Percentiles rank a stretch among this genome's conserved stretches.
phyloP scores from a whole-genome alignment of 2,888 invertebrate genomes.

The Cosmopolites sordidus region DNA sequence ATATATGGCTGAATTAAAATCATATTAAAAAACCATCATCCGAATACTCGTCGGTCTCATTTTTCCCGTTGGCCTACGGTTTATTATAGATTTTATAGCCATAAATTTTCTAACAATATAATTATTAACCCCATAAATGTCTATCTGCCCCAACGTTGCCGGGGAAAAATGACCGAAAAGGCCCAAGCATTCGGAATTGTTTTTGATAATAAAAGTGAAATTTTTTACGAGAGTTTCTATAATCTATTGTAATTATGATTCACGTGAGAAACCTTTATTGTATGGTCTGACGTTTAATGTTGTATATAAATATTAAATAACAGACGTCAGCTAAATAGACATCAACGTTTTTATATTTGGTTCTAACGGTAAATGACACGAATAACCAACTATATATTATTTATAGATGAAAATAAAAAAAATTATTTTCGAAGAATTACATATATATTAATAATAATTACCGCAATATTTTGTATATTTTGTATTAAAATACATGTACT shows the following conservation, averaged over 20 bases:
- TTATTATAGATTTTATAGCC: conserved; percentile 25
- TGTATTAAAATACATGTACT: no score
- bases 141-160: background rate
- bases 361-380: no score
- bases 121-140: conserved; percentile 19
- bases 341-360: no score
- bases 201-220: conserved; percentile 1
- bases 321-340: no score
- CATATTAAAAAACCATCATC: conserved; percentile 27
- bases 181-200: background rate
- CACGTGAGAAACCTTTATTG: background rate
- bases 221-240: background rate
- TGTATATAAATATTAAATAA: background rate
- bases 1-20: conserved; percentile 25
- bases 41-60: conserved; percentile 11
- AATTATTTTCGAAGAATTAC: no score
- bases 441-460: no score
- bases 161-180: background rate
- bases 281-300: background rate
- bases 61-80: conserved; percentile 10
- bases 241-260: background rate
- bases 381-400: no score
- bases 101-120: conserved; percentile 27
- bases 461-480: no score
- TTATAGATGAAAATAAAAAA: no score